Evolutionary conservation across 2,797 vertebrate genomes (phyloP).

Genomic region (Paguma larvata): DNA sequence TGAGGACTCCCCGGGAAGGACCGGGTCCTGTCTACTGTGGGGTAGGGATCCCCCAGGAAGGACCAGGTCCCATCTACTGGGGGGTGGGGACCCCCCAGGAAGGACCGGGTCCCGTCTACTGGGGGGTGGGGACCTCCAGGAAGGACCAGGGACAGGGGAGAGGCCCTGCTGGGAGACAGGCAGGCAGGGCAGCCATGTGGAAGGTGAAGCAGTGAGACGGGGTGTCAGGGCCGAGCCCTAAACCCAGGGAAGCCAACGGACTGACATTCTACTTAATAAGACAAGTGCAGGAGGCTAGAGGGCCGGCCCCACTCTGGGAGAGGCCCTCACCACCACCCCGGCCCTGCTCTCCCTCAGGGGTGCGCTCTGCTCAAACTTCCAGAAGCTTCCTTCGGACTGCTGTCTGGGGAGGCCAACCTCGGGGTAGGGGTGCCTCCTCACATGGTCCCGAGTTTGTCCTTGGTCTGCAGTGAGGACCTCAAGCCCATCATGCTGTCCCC

Average conservation of each 20-base stretch:
- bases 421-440: background rate
- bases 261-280: rapidly evolving
- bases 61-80: too few relatives aligned
- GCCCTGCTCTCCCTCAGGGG: background rate
- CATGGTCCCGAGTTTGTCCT: background rate
- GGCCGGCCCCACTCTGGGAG: background rate
- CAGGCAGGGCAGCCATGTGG: background rate
- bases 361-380: background rate
- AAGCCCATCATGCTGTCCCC: background rate
- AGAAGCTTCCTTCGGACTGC: background rate
- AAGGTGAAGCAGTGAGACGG: background rate
- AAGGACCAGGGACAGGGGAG: background rate
- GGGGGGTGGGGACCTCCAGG: too few relatives aligned
- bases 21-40: rapidly evolving
- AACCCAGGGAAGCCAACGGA: background rate
- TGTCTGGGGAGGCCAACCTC: too few relatives aligned
- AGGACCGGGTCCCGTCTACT: too few relatives aligned
- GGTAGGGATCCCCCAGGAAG: too few relatives aligned
- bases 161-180: background rate
- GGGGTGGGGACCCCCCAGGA: too few relatives aligned
- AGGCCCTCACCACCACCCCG: too few relatives aligned
- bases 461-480: background rate
- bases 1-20: rapidly evolving
- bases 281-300: background rate
- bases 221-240: background rate